Conservation (phyloP, 2,113 vertebrate genomes). For the Anarrhichthys ocellatus region DNA sequence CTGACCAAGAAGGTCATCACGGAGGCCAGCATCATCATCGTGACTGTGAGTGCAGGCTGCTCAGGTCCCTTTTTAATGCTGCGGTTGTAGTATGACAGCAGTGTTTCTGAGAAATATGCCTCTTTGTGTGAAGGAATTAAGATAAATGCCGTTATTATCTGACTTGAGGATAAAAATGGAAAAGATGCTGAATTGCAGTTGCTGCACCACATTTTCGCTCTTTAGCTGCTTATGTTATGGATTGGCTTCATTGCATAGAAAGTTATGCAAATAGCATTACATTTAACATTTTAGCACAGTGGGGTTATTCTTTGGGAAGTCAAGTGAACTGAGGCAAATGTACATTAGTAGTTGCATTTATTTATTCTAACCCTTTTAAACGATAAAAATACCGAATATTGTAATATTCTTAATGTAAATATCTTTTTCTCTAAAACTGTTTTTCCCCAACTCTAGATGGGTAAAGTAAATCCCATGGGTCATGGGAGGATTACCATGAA, state of each 20-base stretch:
- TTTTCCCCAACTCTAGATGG: neutral
- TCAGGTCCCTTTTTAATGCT: neutral
- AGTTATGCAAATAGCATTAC: conserved; percentile 18
- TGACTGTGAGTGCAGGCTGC: conserved; percentile 71
- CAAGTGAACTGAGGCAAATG: conserved; percentile 25
- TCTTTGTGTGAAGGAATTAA: conserved; percentile 36
- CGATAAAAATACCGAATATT: neutral
- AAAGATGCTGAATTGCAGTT: conserved; percentile 51
- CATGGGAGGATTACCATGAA: neutral
- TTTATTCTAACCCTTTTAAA: neutral
- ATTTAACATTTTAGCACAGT: conserved; percentile 32
- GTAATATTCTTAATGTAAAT: neutral
- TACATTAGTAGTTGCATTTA: neutral
- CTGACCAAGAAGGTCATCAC: conserved; percentile 76
- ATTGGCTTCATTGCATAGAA: conserved; percentile 2
- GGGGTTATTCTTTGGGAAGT: conserved; percentile 22
- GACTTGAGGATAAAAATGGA: conserved; percentile 26
- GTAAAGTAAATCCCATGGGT: neutral
- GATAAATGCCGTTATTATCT: conserved; percentile 49
- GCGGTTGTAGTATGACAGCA: neutral
- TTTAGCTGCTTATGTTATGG: conserved; percentile 14
- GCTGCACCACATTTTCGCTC: conserved; percentile 17
- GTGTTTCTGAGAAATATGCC: conserved; percentile 3
- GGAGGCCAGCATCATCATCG: conserved; percentile 78
- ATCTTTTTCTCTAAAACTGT: neutral